phyloP scores from a whole-genome alignment of 1,140 invertebrate species.

The Papilio polytes region DNA sequence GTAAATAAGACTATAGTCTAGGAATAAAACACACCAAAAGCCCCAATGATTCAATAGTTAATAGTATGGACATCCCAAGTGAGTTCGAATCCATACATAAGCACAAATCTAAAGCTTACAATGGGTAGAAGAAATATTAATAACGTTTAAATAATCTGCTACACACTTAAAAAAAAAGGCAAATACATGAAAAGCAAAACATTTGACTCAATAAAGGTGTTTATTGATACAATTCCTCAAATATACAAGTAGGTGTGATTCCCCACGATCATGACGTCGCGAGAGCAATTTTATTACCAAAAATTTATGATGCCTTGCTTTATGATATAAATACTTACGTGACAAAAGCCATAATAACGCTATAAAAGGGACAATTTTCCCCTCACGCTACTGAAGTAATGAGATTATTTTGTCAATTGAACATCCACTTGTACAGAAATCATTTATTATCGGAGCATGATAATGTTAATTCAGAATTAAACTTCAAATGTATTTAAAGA shows the following conservation, averaged over 20 bases:
- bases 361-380: constrained; percentile 18
- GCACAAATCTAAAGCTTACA: too few relatives aligned
- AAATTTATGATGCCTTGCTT: constrained; percentile 6
- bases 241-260: neutral
- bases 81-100: too few relatives aligned
- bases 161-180: neutral
- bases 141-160: too few relatives aligned
- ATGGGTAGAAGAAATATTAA: too few relatives aligned
- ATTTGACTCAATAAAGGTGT: neutral
- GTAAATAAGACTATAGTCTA: too few relatives aligned
- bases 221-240: too few relatives aligned
- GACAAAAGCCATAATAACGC: constrained; percentile 23
- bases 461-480: neutral
- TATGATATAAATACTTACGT: constrained; percentile 19
- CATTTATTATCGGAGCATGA: neutral
- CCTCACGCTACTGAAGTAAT: neutral
- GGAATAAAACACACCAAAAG: too few relatives aligned
- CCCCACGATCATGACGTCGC: neutral
- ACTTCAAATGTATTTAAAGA: too few relatives aligned
- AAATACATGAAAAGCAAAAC: neutral
- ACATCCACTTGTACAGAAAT: neutral
- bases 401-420: constrained; percentile 17
- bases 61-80: too few relatives aligned
- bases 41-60: too few relatives aligned
- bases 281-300: constrained; percentile 10